Conservation (phyloP, 2,797 vertebrate species). For the Masticophis lateralis region DNA sequence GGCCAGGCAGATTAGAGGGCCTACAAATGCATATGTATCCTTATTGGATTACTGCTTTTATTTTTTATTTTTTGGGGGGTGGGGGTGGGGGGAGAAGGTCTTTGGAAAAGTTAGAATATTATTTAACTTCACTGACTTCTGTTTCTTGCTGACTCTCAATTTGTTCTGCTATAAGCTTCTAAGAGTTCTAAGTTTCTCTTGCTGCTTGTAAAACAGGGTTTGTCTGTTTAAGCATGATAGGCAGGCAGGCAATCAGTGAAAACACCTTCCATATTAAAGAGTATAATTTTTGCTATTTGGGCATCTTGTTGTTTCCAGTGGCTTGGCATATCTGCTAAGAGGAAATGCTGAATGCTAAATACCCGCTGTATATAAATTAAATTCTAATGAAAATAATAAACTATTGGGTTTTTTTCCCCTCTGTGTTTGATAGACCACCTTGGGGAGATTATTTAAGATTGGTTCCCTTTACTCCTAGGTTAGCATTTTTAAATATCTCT, state of each 20-base stretch:
- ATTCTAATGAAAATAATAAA: not conserved
- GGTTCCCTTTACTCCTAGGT: not conserved
- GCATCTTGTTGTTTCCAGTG: not conserved
- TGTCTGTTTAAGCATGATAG: not conserved
- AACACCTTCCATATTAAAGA: not conserved
- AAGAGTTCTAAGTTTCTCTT: not conserved
- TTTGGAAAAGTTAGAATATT: not conserved
- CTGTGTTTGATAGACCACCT: not conserved
- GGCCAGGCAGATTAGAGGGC: not conserved
- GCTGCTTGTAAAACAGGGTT: not conserved
- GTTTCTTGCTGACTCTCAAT: not conserved
- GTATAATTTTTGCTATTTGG: not conserved
- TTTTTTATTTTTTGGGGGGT: not conserved
- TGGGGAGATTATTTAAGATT: not conserved
- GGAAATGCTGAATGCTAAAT: not conserved
- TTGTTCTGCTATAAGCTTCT: not conserved
- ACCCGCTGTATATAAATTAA: not conserved
- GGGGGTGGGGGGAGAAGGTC: too few species aligned
- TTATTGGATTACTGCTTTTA: not conserved
- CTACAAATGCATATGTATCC: not conserved
- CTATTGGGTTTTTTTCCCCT: not conserved
- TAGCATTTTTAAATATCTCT: not conserved
- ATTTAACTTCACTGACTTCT: not conserved
- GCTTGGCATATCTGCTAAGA: not conserved
- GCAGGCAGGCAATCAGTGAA: not conserved